phyloP scores from a whole-genome alignment of 2,113 vertebrate species.

The Elephantulus edwardii region DNA sequence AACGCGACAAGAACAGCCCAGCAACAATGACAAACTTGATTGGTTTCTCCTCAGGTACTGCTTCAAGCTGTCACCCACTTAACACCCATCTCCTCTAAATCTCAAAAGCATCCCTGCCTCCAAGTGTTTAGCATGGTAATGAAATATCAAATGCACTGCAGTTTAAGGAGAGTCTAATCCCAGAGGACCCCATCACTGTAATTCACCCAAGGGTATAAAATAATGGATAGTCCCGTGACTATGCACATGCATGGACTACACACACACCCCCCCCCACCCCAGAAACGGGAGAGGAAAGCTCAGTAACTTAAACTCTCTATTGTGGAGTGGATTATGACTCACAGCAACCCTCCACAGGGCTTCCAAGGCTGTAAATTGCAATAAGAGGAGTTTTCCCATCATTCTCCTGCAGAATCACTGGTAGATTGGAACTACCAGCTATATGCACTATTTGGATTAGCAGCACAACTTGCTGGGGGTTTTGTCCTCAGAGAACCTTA shows the following conservation, averaged over 20 bases:
- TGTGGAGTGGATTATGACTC: too few relatives aligned
- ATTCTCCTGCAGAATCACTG: too few relatives aligned
- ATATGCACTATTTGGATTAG: too few relatives aligned
- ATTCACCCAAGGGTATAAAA: slow-evolving; percentile 14
- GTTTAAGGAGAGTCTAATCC: slow-evolving; percentile 37
- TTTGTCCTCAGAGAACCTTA: too few relatives aligned
- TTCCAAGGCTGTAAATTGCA: too few relatives aligned
- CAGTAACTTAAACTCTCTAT: too few relatives aligned
- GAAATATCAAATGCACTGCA: slow-evolving; percentile 23
- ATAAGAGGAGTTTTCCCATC: too few relatives aligned
- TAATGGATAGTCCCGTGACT: not conserved
- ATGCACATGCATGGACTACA: not conserved
- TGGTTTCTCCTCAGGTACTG: not conserved
- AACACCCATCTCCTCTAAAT: not conserved
- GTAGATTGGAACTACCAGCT: too few relatives aligned
- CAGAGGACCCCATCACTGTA: not conserved
- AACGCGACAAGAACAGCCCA: not conserved
- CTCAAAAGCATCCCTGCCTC: not conserved
- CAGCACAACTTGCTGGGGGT: too few relatives aligned
- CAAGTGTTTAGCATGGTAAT: not conserved
- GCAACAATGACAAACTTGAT: not conserved
- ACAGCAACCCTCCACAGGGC: too few relatives aligned
- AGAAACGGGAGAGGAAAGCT: too few relatives aligned
- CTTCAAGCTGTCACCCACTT: not conserved
- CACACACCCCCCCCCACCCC: too few relatives aligned